Percentiles rank a stretch among this genome's conserved stretches.
These are phyloP conservation scores for Aurelia sp. DNA, from an alignment of 30 jellyfish, hydroid and myxozoan genomes.

Conservation along the genomic window DNA sequence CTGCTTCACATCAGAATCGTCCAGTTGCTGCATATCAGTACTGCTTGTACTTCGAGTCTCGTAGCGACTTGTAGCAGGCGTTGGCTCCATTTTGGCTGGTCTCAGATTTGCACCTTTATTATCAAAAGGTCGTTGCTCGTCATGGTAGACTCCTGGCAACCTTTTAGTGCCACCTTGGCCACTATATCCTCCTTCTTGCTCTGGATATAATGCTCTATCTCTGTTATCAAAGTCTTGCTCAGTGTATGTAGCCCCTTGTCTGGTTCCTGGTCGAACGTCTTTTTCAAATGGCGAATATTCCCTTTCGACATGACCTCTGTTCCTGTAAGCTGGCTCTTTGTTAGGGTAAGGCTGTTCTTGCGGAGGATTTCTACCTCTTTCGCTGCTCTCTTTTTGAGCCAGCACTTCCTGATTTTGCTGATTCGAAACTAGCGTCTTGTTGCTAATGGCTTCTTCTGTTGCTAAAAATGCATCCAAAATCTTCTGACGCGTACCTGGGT, in stretches of 20 bases:
- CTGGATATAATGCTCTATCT: not conserved
- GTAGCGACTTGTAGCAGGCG: not conserved
- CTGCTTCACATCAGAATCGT: not conserved
- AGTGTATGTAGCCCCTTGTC: not conserved
- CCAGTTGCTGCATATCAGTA: not conserved
- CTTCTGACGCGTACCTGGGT: slow-evolving; percentile 68
- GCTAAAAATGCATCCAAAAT: slow-evolving; percentile 67
- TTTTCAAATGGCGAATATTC: not conserved
- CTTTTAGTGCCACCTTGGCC: not conserved
- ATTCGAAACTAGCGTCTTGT: not conserved
- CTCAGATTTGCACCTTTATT: not conserved
- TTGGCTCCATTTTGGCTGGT: not conserved
- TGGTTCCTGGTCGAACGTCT: not conserved
- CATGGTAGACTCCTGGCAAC: not conserved
- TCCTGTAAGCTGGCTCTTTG: not conserved
- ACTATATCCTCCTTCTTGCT: not conserved
- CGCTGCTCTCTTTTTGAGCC: not conserved
- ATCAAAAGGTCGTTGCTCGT: not conserved
- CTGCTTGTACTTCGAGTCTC: not conserved
- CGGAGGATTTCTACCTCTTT: not conserved
- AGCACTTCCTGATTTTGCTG: not conserved
- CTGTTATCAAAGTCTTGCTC: not conserved
- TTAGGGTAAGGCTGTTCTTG: not conserved
- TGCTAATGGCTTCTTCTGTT: not conserved
- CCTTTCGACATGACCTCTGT: not conserved